These are phyloP conservation scores for Desoria tigrina DNA, from an alignment of 2,888 invertebrate species.

Conservation along the genomic window DNA sequence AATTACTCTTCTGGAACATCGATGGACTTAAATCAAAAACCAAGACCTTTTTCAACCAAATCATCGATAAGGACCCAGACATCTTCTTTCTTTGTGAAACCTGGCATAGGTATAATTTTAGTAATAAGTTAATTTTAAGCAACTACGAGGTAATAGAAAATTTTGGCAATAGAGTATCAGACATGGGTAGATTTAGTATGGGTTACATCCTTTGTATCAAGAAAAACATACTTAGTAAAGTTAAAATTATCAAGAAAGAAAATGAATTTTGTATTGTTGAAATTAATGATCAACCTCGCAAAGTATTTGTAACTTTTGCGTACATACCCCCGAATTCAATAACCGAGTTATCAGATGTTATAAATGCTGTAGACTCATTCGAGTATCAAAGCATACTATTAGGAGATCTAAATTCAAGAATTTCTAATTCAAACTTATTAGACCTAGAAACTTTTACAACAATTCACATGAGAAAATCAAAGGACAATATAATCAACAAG, in stretches of 20 bases:
- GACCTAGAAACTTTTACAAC: no score
- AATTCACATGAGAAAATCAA: no score
- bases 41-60: neutral
- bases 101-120: neutral
- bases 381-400: no score
- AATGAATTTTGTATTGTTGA: neutral
- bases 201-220: neutral
- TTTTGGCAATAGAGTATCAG: neutral
- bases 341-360: no score
- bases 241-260: neutral
- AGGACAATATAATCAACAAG: no score
- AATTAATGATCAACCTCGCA: neutral
- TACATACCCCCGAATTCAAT: neutral
- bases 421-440: no score
- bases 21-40: neutral
- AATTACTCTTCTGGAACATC: constrained; percentile 1
- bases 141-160: neutral
- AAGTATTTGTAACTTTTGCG: neutral
- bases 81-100: constrained; percentile 3
- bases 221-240: neutral
- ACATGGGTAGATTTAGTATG: neutral
- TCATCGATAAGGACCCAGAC: neutral
- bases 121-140: neutral
- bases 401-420: no score
- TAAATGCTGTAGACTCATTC: no score